Percentiles rank a stretch among this genome's conserved stretches.
phyloP scores from a whole-genome alignment of 35 echinoderm and acorn worm genomes.

The Strongylocentrotus purpuratus region DNA sequence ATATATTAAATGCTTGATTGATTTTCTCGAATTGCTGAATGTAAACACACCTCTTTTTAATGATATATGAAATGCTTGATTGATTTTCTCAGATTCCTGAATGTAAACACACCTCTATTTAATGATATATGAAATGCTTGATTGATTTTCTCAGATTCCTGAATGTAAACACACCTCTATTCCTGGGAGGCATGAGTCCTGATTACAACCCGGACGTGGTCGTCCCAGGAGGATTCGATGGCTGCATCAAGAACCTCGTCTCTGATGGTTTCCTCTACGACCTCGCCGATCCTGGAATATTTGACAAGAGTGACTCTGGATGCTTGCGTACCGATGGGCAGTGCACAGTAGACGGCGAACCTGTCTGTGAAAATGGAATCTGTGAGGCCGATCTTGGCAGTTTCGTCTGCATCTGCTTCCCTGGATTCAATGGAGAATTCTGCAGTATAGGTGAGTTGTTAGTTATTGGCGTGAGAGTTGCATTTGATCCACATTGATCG shows the following conservation, averaged over 20 bases:
- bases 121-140: not conserved
- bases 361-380: slow-evolving; percentile 80
- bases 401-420: slow-evolving; percentile 79
- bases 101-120: not conserved
- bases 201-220: slow-evolving; percentile 4
- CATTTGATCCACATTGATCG: no score
- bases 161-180: slow-evolving; percentile 83
- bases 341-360: slow-evolving; percentile 51
- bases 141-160: slow-evolving; percentile 58
- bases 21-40: slow-evolving; percentile 74
- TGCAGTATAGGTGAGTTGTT: slow-evolving; percentile 70
- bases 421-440: slow-evolving; percentile 71
- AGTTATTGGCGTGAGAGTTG: no score
- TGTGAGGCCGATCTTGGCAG: slow-evolving; percentile 68
- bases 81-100: no score
- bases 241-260: slow-evolving; percentile 84
- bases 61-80: not conserved
- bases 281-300: slow-evolving; percentile 51
- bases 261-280: slow-evolving; percentile 90
- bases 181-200: slow-evolving; percentile 71
- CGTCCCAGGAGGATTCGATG: slow-evolving; percentile 59
- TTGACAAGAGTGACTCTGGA: slow-evolving; percentile 59
- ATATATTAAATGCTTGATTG: not conserved
- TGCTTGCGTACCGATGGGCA: slow-evolving; percentile 69
- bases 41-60: slow-evolving; percentile 80